Percentiles rank a stretch among this genome's conserved stretches.
Conservation (phyloP, 1,140 invertebrate genomes). For the Euura lappo region DNA sequence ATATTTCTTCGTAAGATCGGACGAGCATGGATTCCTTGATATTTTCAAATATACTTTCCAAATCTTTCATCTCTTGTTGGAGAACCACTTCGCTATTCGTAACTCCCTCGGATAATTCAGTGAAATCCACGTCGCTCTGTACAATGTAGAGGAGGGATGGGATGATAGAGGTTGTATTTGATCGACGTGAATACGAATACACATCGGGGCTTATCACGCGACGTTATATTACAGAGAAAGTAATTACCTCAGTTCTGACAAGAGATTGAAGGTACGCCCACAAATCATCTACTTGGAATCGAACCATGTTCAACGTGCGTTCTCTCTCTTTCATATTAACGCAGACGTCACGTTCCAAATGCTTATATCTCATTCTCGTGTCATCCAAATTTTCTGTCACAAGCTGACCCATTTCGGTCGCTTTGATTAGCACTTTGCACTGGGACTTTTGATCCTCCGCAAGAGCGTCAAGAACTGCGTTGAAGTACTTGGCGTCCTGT, state of each 20-base stretch:
- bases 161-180: too few relatives aligned
- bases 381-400: slow-evolving; percentile 68
- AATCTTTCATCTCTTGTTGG: slow-evolving; percentile 51
- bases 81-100: slow-evolving; percentile 57
- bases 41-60: slow-evolving; percentile 59
- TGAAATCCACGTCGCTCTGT: slow-evolving; percentile 55
- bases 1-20: slow-evolving; percentile 56
- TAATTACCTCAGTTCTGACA: slow-evolving; percentile 64
- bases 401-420: slow-evolving; percentile 67
- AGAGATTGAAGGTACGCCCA: slow-evolving; percentile 64
- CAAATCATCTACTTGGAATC: slow-evolving; percentile 62
- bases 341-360: slow-evolving; percentile 63
- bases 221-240: slow-evolving; percentile 17
- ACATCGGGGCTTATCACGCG: too few relatives aligned
- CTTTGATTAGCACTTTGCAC: slow-evolving; percentile 63
- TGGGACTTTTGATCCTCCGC: slow-evolving; percentile 63
- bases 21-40: slow-evolving; percentile 53
- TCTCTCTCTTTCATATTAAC: slow-evolving; percentile 67
- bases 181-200: too few relatives aligned
- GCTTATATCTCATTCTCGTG: slow-evolving; percentile 63
- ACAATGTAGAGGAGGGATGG: slow-evolving; percentile 25
- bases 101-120: slow-evolving; percentile 49
- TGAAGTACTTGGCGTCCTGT: slow-evolving; percentile 68
- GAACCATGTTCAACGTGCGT: slow-evolving; percentile 58
- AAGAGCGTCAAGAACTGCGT: slow-evolving; percentile 63